phyloP scores from a whole-genome alignment of 2,797 vertebrate species.

The Premnoplex brunnescens region DNA sequence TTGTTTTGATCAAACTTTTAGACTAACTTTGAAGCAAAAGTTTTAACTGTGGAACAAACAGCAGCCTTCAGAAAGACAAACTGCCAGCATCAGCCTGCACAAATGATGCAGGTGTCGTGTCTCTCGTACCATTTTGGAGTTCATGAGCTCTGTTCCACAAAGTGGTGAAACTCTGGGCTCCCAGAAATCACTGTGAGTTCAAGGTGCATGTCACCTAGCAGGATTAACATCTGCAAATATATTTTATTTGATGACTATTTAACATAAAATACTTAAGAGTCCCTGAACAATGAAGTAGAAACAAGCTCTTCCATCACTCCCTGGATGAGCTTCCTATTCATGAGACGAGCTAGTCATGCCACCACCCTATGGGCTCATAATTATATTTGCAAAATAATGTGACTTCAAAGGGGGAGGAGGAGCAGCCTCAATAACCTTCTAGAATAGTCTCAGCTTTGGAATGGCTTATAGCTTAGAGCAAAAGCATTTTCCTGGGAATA shows the following conservation, averaged over 20 bases:
- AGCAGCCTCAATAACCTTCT: neutral
- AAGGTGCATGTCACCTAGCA: neutral
- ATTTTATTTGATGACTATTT: neutral
- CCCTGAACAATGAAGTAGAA: neutral
- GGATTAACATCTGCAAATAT: neutral
- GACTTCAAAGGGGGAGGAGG: slow-evolving; percentile 25
- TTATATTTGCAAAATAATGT: slow-evolving; percentile 24
- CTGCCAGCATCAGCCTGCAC: neutral
- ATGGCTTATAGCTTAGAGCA: neutral
- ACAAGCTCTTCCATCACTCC: neutral
- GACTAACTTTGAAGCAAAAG: neutral
- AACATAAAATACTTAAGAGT: neutral
- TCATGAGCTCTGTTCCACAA: neutral
- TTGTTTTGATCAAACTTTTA: neutral
- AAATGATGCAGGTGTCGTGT: neutral
- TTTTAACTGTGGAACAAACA: neutral
- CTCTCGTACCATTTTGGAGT: neutral
- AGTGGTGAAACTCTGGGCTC: neutral
- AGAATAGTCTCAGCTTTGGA: neutral
- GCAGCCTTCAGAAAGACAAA: neutral
- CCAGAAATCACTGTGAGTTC: neutral
- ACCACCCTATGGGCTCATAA: neutral
- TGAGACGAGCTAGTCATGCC: neutral
- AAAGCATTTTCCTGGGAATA: slow-evolving; percentile 12
- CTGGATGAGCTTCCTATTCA: neutral